phyloP scores from a whole-genome alignment of 2,888 invertebrate genomes.

The Conomelus anceps region DNA sequence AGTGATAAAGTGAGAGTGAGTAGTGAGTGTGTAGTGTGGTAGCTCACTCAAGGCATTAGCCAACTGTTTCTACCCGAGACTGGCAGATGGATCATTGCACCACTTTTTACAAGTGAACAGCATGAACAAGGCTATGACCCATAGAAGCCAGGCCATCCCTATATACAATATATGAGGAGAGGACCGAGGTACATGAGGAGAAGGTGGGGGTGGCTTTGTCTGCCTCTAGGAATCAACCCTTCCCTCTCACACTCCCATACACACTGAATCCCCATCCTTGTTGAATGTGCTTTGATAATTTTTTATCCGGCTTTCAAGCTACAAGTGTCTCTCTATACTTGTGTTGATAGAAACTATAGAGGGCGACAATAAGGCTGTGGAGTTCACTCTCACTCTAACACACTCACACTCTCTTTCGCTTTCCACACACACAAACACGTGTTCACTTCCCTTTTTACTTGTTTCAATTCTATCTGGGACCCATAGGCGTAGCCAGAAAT shows the following conservation, averaged over 20 bases:
- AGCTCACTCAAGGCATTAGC: background rate
- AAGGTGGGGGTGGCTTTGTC: background rate
- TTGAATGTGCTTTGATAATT: background rate
- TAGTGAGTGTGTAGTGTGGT: too few relatives aligned
- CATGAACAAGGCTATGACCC: background rate
- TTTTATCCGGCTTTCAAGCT: background rate
- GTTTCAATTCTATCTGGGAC: too few relatives aligned
- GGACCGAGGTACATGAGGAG: too few relatives aligned
- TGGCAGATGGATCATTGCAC: background rate
- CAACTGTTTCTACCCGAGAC: background rate
- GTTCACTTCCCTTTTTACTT: too few relatives aligned
- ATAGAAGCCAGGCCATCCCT: background rate
- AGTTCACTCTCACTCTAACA: background rate
- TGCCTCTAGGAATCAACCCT: background rate
- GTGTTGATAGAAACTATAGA: background rate
- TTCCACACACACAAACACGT: background rate
- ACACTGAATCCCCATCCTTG: background rate
- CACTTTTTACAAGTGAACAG: background rate
- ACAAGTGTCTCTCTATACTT: background rate
- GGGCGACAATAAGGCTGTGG: background rate
- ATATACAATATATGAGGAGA: too few relatives aligned
- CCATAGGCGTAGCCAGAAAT: too few relatives aligned
- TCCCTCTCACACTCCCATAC: background rate
- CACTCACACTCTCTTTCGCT: background rate
- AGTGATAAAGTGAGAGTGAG: too few relatives aligned